A percentile compares a stretch with the other conserved stretches of the same genome.
Evolutionary conservation across 2,113 vertebrate genomes (phyloP).

Genomic region (Tupaia tana): DNA sequence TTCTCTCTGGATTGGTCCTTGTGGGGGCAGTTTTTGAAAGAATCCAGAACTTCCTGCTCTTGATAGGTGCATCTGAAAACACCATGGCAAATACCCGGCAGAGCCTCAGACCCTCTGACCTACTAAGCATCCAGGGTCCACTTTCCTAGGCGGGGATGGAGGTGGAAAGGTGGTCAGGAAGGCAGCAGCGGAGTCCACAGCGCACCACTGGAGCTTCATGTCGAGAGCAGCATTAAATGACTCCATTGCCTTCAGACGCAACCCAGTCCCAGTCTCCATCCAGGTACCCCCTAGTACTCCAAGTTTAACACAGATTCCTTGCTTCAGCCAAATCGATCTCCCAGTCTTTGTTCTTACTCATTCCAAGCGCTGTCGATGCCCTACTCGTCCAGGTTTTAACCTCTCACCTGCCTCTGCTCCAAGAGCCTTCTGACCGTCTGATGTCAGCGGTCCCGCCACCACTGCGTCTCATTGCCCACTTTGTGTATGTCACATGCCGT

Average conservation of each 20-base stretch:
- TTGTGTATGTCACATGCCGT: constrained; percentile 11
- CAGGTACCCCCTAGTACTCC: neutral
- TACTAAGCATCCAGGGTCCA: neutral
- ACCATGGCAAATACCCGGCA: neutral
- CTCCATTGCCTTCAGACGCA: neutral
- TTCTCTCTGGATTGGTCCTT: neutral
- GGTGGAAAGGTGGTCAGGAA: neutral
- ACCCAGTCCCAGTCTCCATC: neutral
- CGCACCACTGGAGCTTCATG: neutral
- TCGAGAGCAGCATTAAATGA: too few species aligned
- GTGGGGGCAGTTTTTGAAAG: neutral
- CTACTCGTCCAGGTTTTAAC: neutral
- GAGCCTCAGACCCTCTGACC: too few species aligned
- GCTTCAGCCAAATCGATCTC: neutral
- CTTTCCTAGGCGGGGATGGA: neutral
- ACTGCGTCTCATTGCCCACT: neutral
- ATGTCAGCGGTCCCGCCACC: neutral
- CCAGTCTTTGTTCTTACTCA: neutral
- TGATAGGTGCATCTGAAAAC: neutral
- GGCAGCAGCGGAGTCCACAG: neutral
- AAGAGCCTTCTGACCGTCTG: neutral
- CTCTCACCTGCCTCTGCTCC: neutral
- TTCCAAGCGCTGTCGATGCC: neutral
- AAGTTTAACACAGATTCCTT: neutral
- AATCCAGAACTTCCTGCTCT: neutral